Evolutionary conservation across 2,797 vertebrate genomes (phyloP).

Genomic region (Anguilla marmorata): DNA sequence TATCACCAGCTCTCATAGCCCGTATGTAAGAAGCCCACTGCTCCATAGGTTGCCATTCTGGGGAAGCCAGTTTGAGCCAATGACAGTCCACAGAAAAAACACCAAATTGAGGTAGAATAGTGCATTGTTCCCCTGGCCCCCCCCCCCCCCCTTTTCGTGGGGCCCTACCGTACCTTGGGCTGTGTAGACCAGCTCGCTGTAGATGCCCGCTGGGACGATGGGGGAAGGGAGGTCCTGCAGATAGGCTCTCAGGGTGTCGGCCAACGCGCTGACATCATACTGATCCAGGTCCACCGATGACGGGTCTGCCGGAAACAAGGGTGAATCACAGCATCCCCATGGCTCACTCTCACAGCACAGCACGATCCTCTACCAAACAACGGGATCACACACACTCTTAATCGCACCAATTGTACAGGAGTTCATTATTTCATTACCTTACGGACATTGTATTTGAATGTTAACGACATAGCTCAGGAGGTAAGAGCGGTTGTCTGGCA

Average conservation of each 20-base stretch:
- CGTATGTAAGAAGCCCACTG: background rate
- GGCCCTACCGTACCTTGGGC: conserved; percentile 71
- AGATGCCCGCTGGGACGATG: conserved; percentile 63
- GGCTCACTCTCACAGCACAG: background rate
- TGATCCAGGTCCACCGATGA: conserved; percentile 63
- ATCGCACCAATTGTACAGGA: background rate
- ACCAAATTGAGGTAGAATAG: background rate
- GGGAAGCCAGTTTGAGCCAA: background rate
- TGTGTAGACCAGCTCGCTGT: conserved; percentile 72
- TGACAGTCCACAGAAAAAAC: background rate
- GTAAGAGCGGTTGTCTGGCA: too few relatives aligned
- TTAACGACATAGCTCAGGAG: background rate
- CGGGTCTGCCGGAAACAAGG: conserved; percentile 50
- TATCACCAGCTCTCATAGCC: background rate
- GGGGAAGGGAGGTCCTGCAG: conserved; percentile 64
- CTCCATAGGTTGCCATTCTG: background rate
- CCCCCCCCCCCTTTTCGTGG: background rate
- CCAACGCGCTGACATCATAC: conserved; percentile 61
- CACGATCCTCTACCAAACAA: background rate
- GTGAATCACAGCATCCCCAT: background rate
- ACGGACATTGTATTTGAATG: conserved; percentile 15
- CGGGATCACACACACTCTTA: background rate
- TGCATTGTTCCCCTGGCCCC: background rate
- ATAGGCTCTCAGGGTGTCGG: conserved; percentile 64
- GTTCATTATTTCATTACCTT: background rate